Conservation (phyloP, 2,113 vertebrate species). For the Peromyscus leucopus region DNA sequence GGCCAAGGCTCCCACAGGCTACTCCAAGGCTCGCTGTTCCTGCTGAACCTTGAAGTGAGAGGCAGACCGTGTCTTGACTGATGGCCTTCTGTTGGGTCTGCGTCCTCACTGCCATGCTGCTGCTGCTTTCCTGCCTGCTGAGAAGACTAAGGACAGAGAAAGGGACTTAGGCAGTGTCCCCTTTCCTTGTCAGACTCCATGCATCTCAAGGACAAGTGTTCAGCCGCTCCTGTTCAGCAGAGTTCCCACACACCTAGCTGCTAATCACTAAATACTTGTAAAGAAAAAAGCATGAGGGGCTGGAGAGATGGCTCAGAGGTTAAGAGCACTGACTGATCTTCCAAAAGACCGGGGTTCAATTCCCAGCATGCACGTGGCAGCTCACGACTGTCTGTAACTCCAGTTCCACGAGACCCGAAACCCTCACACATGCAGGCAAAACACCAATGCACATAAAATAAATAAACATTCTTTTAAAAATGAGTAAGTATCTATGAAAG, state of each 20-base stretch:
- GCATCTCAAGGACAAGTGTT: neutral
- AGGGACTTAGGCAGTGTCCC: too few species aligned
- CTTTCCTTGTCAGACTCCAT: neutral
- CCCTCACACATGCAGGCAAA: too few species aligned
- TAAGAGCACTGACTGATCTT: too few species aligned
- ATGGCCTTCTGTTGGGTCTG: neutral
- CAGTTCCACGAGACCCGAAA: too few species aligned
- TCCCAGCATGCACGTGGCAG: too few species aligned
- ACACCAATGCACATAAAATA: too few species aligned
- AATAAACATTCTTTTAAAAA: too few species aligned
- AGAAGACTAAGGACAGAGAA: neutral
- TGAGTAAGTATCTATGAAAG: neutral
- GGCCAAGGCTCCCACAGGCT: neutral
- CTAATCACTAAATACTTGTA: neutral
- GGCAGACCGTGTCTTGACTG: neutral
- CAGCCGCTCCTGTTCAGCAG: neutral
- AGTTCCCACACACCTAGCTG: neutral
- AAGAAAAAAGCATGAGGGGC: neutral
- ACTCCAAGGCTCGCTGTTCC: neutral
- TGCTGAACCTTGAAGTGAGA: neutral
- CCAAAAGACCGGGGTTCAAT: too few species aligned
- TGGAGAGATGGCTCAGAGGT: too few species aligned
- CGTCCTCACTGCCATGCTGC: neutral
- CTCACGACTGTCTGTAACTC: too few species aligned
- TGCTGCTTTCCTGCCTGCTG: neutral